Evolutionary conservation across 2,113 vertebrate genomes (phyloP).

Genomic region (Grantiella picta): DNA sequence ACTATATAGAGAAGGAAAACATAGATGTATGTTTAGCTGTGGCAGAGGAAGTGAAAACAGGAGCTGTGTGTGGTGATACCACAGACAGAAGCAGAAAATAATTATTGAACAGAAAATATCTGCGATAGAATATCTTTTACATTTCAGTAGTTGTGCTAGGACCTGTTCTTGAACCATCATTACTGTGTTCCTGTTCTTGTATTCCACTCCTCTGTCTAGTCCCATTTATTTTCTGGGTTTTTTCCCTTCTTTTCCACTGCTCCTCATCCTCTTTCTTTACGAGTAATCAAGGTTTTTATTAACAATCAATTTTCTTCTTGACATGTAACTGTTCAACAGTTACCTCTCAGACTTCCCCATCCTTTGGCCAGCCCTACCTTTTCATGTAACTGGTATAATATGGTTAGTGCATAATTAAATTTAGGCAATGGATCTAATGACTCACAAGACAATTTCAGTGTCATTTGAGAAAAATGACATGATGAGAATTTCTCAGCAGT

Average conservation of each 20-base stretch:
- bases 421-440: background rate
- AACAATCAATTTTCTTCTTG: background rate
- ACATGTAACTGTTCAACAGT: background rate
- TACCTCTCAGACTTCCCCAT: background rate
- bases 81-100: background rate
- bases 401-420: background rate
- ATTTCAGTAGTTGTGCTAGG: background rate
- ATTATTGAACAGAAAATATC: background rate
- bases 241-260: background rate
- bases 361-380: background rate
- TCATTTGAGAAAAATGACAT: background rate
- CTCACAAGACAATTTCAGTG: background rate
- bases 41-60: background rate
- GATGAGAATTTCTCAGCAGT: background rate
- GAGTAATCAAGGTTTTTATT: background rate
- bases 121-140: background rate
- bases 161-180: background rate
- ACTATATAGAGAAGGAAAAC: background rate
- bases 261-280: background rate
- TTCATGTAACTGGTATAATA: background rate
- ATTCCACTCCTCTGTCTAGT: background rate
- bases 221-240: background rate
- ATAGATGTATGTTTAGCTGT: background rate
- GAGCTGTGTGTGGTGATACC: background rate
- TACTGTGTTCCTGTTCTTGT: background rate